These are phyloP conservation scores for Cantharis rustica DNA, from an alignment of 2,888 invertebrate genomes.

Conservation along the genomic window DNA sequence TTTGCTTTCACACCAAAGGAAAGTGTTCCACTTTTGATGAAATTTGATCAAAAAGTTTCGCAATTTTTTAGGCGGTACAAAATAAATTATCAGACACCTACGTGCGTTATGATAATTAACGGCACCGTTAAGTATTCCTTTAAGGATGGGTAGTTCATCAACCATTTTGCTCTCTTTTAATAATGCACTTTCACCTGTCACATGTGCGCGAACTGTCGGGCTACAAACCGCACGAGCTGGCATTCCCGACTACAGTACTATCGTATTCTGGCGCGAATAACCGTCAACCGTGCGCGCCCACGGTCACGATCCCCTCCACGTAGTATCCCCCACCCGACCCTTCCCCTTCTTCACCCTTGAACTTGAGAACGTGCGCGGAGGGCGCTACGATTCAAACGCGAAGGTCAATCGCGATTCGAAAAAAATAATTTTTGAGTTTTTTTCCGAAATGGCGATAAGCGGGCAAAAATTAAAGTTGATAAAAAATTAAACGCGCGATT, in stretches of 20 bases:
- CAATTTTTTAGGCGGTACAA: neutral
- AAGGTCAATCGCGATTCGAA: constrained; percentile 29
- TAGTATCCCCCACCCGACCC: constrained; percentile 57
- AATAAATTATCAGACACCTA: constrained; percentile 62
- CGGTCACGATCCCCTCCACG: constrained; percentile 62
- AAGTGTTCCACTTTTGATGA: constrained; percentile 51
- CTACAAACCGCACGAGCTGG: constrained; percentile 53
- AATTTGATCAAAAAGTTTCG: constrained; percentile 16
- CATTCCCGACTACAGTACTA: constrained; percentile 53
- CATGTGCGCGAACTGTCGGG: constrained; percentile 50
- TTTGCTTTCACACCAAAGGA: constrained; percentile 52
- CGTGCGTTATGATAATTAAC: constrained; percentile 93
- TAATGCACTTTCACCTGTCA: constrained; percentile 48
- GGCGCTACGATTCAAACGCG: constrained; percentile 24
- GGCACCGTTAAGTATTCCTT: constrained; percentile 88
- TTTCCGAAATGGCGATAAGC: neutral
- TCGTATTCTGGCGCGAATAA: constrained; percentile 59
- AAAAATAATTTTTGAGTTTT: neutral
- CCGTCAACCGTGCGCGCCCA: constrained; percentile 54
- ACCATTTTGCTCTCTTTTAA: constrained; percentile 66
- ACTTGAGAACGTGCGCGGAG: constrained; percentile 50
- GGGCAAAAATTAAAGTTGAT: neutral
- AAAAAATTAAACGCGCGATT: neutral
- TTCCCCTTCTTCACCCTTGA: constrained; percentile 57
- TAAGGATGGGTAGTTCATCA: constrained; percentile 88